Percentiles rank a stretch among this genome's conserved stretches.
phyloP scores from a whole-genome alignment of 2,888 invertebrate genomes.

The Dendrolimus pini region DNA sequence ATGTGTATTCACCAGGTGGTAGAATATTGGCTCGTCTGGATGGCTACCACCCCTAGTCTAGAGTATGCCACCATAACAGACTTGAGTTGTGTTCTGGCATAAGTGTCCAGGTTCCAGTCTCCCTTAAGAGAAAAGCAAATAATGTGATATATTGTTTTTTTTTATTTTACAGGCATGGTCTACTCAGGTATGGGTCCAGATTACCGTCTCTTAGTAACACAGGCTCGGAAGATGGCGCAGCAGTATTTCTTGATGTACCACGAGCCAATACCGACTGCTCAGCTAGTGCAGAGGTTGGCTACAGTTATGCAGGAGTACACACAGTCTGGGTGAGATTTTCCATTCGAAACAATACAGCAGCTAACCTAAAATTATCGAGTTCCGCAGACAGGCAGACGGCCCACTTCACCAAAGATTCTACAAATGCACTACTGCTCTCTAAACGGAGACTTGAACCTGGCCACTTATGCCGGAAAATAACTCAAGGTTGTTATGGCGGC shows the following conservation, averaged over 20 bases:
- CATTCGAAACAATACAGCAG: not conserved
- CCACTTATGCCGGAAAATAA: not conserved
- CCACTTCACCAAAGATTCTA: not conserved
- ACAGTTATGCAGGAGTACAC: constrained; percentile 99
- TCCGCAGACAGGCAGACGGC: not conserved
- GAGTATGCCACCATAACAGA: no score
- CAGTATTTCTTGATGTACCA: constrained; percentile 94
- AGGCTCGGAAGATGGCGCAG: constrained; percentile 97
- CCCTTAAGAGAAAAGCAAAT: no score
- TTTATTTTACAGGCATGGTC: constrained; percentile 87
- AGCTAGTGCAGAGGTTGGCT: constrained; percentile 96
- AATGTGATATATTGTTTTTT: no score
- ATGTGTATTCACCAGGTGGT: no score
- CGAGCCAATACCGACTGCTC: constrained; percentile 97
- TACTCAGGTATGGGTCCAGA: constrained; percentile 98
- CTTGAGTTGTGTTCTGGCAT: no score
- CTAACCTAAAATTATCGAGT: no score
- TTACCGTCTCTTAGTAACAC: constrained; percentile 89
- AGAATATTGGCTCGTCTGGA: no score
- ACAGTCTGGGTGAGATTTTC: constrained; percentile 88
- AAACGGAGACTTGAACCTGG: not conserved
- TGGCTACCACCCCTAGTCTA: no score
- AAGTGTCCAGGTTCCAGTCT: no score
- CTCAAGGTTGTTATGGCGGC: not conserved
- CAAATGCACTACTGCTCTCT: no score